Evolutionary conservation across 2,888 invertebrate species (phyloP), one percentile per base, ranked within the genome.

Genomic region (Heliconius sara): DNA sequence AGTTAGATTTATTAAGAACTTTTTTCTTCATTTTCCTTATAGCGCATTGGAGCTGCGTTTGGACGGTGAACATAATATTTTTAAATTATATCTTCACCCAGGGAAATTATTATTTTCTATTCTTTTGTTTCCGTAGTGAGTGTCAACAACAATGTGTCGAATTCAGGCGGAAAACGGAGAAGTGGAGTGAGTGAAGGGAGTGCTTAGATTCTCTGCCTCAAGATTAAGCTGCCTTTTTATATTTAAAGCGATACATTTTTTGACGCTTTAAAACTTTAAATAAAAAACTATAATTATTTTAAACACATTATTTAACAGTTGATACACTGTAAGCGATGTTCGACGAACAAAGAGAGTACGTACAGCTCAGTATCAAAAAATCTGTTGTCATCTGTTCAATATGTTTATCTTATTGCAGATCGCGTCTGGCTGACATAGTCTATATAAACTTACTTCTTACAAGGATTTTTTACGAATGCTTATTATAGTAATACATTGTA

Each of bases 351-450:
- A 60, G 66, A 34, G 34, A 19, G 66, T 19, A 30, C 6, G 27
- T 30, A 30, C 30, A 27, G 34, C 30, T 67, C n/a, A n/a, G n/a
- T n/a, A 67, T 67, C 34, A 34, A 68, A 39, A 68, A 68, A 68
- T 39, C 68, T 39, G 68, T 39, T 39, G 67, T 39, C 68, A n/a
- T 72, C 30, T 73, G 72, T 39, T 67, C 27, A 67, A 47, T 74
- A n/a, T 77, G 68, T 79, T 68, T 79, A 79, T 76, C 67, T 77
- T 74, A 63, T 34, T 47, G 60, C 39, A 68, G 73, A 68, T 80
- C 34, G 65, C 25, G 74, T 19, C 63, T 63, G 52, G 71, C 71
- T 63, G 47, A 77, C 68, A 60, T 43, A 63, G 19, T 66, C 5
- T 67, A 66, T 77, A 77, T 68, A 68, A 80, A 77, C 73, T 73